Evolutionary conservation across 1,140 invertebrate genomes (phyloP).

Genomic region (Varroa destructor): DNA sequence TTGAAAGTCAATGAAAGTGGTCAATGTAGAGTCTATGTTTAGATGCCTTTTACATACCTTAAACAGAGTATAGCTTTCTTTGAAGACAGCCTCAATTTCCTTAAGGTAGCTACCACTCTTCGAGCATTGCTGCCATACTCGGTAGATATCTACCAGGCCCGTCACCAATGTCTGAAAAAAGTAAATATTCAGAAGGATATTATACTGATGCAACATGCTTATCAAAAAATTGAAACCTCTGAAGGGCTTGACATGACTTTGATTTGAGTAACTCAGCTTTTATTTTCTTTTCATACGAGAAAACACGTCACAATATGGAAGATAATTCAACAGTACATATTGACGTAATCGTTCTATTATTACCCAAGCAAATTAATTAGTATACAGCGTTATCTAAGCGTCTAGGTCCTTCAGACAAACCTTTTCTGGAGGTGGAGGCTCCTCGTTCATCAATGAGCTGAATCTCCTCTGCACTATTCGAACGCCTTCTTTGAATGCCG

Average conservation of each 20-base stretch:
- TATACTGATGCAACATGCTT: no score
- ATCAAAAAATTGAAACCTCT: no score
- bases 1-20: no score
- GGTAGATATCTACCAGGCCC: constrained; percentile 3
- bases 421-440: constrained; percentile 17
- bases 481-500: not conserved
- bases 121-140: constrained; percentile 22
- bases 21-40: no score
- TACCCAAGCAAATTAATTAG: no score
- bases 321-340: no score
- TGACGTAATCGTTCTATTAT: no score
- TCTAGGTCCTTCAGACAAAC: not conserved
- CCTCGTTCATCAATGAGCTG: constrained; percentile 18
- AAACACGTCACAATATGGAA: not conserved
- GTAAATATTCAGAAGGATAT: no score
- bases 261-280: not conserved
- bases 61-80: constrained; percentile 13
- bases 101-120: constrained; percentile 5
- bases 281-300: not conserved
- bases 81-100: constrained; percentile 22
- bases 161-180: not conserved
- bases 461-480: constrained; percentile 4
- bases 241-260: no score
- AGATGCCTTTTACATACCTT: not conserved
- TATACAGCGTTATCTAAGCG: not conserved